Evolutionary conservation across 2,888 invertebrate genomes (phyloP).

Genomic region (Caenorhabditis sp.): DNA sequence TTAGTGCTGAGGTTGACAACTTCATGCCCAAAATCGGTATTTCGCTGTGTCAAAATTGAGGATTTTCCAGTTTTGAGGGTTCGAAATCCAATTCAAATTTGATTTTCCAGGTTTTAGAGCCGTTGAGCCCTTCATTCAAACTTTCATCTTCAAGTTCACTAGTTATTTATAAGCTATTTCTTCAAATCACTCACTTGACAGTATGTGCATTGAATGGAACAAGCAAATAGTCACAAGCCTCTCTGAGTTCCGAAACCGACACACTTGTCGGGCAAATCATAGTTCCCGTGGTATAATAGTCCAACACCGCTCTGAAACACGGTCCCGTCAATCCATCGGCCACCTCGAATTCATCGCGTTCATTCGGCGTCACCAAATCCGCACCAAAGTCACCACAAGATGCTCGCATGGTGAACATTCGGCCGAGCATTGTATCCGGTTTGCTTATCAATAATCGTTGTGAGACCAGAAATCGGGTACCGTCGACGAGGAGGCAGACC

Average conservation of each 20-base stretch:
- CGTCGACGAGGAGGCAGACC: constrained; percentile 93
- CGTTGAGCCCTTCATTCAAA: too few relatives aligned
- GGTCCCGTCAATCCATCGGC: constrained; percentile 95
- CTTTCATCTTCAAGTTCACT: too few relatives aligned
- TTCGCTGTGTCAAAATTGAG: too few relatives aligned
- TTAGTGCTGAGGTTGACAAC: too few relatives aligned
- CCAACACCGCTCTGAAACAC: constrained; percentile 89
- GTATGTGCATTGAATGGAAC: constrained; percentile 96
- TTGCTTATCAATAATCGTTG: constrained; percentile 90
- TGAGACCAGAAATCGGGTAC: constrained; percentile 91
- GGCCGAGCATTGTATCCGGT: constrained; percentile 93
- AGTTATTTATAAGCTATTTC: too few relatives aligned
- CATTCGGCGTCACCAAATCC: constrained; percentile 88
- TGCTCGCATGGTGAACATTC: constrained; percentile 76
- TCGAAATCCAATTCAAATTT: too few relatives aligned
- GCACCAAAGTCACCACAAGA: constrained; percentile 75
- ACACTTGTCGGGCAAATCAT: constrained; percentile 87
- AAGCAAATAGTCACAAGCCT: constrained; percentile 96
- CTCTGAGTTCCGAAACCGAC: constrained; percentile 89
- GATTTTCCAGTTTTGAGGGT: too few relatives aligned
- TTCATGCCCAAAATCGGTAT: too few relatives aligned
- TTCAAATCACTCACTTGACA: constrained; percentile 77
- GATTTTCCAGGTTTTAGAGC: too few relatives aligned
- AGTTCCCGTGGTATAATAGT: constrained; percentile 52
- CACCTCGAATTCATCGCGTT: constrained; percentile 89